phyloP scores from a whole-genome alignment of 2,113 vertebrate genomes.

The Uria aalge region DNA sequence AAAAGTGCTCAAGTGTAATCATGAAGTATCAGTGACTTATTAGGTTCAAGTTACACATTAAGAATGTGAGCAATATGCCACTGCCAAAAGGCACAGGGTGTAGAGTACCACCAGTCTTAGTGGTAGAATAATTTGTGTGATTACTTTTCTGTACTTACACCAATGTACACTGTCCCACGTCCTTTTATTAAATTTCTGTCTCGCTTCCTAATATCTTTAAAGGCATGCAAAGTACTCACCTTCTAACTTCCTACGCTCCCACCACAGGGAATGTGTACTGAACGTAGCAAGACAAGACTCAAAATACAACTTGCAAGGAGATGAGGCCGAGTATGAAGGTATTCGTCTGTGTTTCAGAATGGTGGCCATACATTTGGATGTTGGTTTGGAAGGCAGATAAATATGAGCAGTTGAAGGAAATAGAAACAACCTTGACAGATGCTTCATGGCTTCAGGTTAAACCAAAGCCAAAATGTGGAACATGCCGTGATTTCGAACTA shows the following conservation, averaged over 20 bases:
- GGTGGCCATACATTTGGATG: too few relatives aligned
- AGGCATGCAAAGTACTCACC: background rate
- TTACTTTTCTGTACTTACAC: background rate
- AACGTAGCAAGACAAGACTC: background rate
- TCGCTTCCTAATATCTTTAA: background rate
- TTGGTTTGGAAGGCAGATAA: background rate
- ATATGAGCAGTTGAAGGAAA: background rate
- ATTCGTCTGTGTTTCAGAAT: accelerated
- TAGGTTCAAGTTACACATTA: background rate
- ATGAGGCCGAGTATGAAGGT: accelerated
- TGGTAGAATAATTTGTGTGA: background rate
- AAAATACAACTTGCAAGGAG: background rate
- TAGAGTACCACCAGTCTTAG: background rate
- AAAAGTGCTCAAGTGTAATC: background rate
- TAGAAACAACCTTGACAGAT: background rate
- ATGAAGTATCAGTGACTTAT: background rate
- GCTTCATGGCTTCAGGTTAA: background rate
- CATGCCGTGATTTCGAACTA: background rate
- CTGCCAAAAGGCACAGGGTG: background rate
- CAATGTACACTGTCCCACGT: too few relatives aligned
- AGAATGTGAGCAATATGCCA: background rate
- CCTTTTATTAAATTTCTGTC: background rate
- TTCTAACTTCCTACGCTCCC: background rate
- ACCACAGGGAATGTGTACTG: too few relatives aligned
- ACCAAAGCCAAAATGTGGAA: accelerated